Percentiles rank a stretch among this genome's conserved stretches.
phyloP scores from a whole-genome alignment of 2,888 invertebrate species.

The Camponotus fellah region DNA sequence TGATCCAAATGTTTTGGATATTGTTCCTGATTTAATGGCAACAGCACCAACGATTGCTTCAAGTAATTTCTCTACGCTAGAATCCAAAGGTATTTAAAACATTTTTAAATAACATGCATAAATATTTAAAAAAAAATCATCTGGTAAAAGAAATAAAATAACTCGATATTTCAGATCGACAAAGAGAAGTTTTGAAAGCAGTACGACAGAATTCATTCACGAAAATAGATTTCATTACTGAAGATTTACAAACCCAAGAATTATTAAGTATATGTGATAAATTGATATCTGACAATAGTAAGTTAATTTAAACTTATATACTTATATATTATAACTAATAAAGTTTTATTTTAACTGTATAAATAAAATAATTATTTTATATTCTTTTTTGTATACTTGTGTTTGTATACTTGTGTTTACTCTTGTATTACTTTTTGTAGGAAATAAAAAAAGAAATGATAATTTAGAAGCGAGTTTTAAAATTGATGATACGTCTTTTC shows the following conservation, averaged over 20 bases:
- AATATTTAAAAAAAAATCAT: too few species aligned
- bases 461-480: neutral
- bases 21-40: neutral
- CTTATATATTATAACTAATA: too few species aligned
- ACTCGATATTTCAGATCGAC: constrained; percentile 19
- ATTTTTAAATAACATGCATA: neutral
- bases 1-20: constrained; percentile 4
- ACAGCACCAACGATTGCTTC: neutral
- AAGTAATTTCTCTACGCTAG: neutral
- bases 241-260: neutral
- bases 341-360: neutral
- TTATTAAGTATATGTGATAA: neutral
- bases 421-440: too few species aligned
- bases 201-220: neutral
- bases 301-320: too few species aligned
- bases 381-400: neutral
- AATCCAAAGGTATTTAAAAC: neutral
- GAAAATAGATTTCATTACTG: constrained; percentile 3
- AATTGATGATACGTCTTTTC: neutral
- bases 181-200: neutral
- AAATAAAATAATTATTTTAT: neutral
- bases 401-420: too few species aligned
- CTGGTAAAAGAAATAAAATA: neutral
- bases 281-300: too few species aligned
- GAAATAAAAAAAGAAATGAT: neutral